Evolutionary conservation across 2,888 invertebrate genomes (phyloP).

Genomic region (Pocota personata): DNA sequence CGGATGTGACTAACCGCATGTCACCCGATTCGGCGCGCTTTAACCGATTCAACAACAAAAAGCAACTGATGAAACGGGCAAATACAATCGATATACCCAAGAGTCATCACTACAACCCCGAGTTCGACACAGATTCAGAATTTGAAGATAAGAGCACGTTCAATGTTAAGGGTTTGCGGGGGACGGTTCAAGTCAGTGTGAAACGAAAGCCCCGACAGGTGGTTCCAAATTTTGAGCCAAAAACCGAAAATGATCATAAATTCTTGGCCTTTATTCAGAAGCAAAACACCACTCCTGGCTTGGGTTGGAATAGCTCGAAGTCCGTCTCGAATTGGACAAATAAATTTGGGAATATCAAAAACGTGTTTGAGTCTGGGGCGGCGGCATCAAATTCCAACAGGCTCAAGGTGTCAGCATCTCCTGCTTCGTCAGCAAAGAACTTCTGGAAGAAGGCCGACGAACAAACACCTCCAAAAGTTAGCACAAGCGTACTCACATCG

Average conservation of each 20-base stretch:
- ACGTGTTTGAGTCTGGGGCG: constrained; percentile 87
- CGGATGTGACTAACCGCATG: constrained; percentile 29
- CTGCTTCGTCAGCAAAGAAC: constrained; percentile 68
- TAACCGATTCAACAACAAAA: constrained; percentile 84
- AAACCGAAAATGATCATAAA: constrained; percentile 93
- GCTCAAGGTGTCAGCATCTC: constrained; percentile 32
- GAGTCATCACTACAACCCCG: constrained; percentile 83
- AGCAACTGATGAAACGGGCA: constrained; percentile 92
- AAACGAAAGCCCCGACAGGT: constrained; percentile 82
- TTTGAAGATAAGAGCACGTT: constrained; percentile 78
- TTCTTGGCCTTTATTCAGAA: constrained; percentile 92
- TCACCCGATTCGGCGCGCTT: constrained; percentile 79
- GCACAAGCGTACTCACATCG: constrained; percentile 52
- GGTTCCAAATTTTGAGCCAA: constrained; percentile 89
- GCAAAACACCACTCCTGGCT: constrained; percentile 85
- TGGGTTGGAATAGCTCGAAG: constrained; percentile 80
- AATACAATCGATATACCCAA: constrained; percentile 95
- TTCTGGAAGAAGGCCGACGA: constrained; percentile 74
- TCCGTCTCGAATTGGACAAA: constrained; percentile 89
- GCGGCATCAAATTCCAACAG: constrained; percentile 81
- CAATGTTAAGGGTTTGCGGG: constrained; percentile 84
- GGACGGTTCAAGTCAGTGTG: constrained; percentile 85
- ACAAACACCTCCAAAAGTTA: constrained; percentile 44
- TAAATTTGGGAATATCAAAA: constrained; percentile 92
- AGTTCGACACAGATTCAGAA: constrained; percentile 84